Evolutionary conservation across 2,888 invertebrate genomes (phyloP).

Genomic region (Cryptocephalus primarius): DNA sequence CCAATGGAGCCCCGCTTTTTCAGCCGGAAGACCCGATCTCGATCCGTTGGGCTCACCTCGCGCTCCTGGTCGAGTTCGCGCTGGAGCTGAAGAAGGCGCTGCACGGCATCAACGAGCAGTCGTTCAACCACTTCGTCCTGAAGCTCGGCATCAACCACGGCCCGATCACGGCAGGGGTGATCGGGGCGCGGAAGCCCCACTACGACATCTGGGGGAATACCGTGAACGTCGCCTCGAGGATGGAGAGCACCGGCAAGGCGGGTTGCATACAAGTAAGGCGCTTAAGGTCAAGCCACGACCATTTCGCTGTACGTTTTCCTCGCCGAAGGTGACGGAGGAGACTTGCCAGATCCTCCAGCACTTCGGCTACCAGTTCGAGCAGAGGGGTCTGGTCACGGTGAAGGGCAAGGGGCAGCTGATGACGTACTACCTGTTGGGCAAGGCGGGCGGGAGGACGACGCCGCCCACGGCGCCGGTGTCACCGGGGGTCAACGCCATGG

Average conservation of each 20-base stretch:
- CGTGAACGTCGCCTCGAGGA: constrained; percentile 92
- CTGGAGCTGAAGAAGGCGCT: constrained; percentile 82
- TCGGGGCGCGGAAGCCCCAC: constrained; percentile 89
- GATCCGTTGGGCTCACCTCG: constrained; percentile 75
- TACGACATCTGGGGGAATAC: constrained; percentile 97
- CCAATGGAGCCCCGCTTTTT: constrained; percentile 3
- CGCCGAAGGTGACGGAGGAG: constrained; percentile 80
- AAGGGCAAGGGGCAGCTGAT: constrained; percentile 95
- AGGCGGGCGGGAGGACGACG: constrained; percentile 35
- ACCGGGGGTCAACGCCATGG: constrained; percentile 28
- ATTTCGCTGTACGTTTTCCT: neutral
- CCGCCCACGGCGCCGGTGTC: constrained; percentile 31
- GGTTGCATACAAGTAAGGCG: constrained; percentile 76
- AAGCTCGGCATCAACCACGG: constrained; percentile 95
- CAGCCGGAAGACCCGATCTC: constrained; percentile 62
- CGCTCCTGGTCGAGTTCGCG: constrained; percentile 80
- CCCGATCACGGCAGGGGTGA: constrained; percentile 90
- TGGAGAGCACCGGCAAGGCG: constrained; percentile 96
- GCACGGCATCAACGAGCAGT: constrained; percentile 86
- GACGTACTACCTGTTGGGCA: constrained; percentile 80
- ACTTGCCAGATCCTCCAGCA: constrained; percentile 79
- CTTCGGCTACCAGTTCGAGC: constrained; percentile 88
- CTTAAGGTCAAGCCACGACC: neutral
- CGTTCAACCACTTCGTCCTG: constrained; percentile 88
- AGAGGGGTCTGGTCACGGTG: constrained; percentile 87